These are phyloP conservation scores for Enteromius radiatus DNA, from an alignment of 2,797 vertebrate genomes.

Conservation along the genomic window DNA sequence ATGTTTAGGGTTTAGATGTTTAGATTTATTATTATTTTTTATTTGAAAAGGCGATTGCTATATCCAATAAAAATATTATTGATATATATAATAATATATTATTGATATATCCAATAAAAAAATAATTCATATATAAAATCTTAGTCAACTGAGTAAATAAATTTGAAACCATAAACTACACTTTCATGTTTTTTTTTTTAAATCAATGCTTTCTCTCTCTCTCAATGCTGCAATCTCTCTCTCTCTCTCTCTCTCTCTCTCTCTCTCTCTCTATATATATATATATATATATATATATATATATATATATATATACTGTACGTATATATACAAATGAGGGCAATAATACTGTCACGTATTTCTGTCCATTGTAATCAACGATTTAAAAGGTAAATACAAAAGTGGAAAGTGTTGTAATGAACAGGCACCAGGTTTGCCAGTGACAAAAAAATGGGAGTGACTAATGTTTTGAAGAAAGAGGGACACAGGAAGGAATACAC, in stretches of 20 bases:
- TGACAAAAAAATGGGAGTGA: slow-evolving; percentile 27
- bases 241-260: not conserved
- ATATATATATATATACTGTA: not conserved
- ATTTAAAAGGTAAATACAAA: slow-evolving; percentile 41
- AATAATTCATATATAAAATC: not conserved
- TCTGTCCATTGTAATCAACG: not conserved
- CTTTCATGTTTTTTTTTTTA: not conserved
- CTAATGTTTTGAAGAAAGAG: slow-evolving; percentile 26
- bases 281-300: not conserved
- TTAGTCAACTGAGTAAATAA: not conserved
- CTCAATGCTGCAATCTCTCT: too few relatives aligned
- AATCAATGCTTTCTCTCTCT: not conserved
- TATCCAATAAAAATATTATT: too few relatives aligned
- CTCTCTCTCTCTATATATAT: too few relatives aligned
- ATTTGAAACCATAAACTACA: not conserved
- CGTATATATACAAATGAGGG: too few relatives aligned
- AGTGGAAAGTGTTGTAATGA: slow-evolving; percentile 42
- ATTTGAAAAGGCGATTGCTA: not conserved
- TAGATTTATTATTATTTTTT: not conserved
- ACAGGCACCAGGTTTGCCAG: slow-evolving; percentile 18
- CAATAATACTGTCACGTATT: too few relatives aligned
- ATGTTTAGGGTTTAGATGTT: not conserved
- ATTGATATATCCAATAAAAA: not conserved
- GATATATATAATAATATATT: too few relatives aligned
- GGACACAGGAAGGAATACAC: not conserved